These are phyloP conservation scores for Myzus persicae DNA, from an alignment of 1,140 invertebrate genomes.

Conservation along the genomic window DNA sequence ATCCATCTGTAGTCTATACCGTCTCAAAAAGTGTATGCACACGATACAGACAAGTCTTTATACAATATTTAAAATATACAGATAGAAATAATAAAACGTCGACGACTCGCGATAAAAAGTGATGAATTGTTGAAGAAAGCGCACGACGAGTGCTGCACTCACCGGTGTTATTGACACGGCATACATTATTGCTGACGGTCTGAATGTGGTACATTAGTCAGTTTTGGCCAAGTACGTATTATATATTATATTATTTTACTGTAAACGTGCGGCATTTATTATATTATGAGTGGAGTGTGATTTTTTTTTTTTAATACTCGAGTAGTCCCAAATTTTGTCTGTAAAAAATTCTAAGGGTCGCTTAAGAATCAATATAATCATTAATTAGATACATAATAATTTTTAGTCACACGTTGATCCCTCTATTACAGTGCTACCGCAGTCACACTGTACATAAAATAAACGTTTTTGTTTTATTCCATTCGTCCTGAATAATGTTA, in stretches of 20 bases:
- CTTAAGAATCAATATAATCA: neutral
- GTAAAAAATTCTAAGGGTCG: neutral
- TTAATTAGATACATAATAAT: neutral
- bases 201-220: conserved; percentile 4
- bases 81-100: neutral
- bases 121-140: neutral
- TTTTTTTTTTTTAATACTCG: neutral
- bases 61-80: neutral
- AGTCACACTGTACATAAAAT: neutral
- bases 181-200: neutral
- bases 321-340: neutral
- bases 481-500: neutral
- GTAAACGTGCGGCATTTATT: neutral
- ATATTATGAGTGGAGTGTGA: neutral
- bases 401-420: neutral
- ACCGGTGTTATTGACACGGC: neutral
- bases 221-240: neutral
- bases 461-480: neutral
- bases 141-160: neutral
- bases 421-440: too few relatives aligned
- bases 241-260: neutral
- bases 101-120: neutral
- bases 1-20: neutral
- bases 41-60: neutral
- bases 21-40: neutral